Conservation (phyloP, 2,113 vertebrate genomes). For the Sigmodon hispidus region DNA sequence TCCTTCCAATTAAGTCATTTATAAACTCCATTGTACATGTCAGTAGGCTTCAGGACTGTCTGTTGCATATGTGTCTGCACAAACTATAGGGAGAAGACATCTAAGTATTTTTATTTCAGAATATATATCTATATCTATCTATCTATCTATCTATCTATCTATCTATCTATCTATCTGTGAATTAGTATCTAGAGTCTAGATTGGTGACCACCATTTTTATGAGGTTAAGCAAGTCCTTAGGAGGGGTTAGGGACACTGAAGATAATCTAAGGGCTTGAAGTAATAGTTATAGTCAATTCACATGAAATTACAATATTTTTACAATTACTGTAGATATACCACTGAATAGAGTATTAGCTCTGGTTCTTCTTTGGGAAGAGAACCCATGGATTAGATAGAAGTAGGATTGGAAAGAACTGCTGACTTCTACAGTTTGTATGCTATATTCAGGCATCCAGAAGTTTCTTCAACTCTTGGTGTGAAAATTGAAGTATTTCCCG, state of each 20-base stretch:
- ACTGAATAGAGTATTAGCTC: background rate
- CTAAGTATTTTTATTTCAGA: background rate
- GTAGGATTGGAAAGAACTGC: background rate
- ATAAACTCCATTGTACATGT: background rate
- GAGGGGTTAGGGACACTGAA: background rate
- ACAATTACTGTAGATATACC: background rate
- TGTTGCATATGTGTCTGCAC: background rate
- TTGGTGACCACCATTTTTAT: background rate
- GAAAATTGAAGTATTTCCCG: background rate
- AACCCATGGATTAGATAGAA: background rate
- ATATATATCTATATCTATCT: background rate
- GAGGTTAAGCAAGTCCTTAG: background rate
- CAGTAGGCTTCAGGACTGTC: background rate
- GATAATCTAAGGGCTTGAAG: background rate
- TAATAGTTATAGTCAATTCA: background rate
- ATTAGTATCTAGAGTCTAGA: background rate
- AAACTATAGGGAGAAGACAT: background rate
- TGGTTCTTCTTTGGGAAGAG: background rate
- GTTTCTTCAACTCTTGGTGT: background rate
- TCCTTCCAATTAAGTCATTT: background rate
- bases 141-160: background rate
- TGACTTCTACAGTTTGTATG: background rate
- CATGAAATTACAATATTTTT: background rate
- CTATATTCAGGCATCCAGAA: background rate
- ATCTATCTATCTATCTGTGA: background rate